Evolutionary conservation across 2,888 invertebrate genomes (phyloP).

Genomic region (Rugalucina vietnamica): DNA sequence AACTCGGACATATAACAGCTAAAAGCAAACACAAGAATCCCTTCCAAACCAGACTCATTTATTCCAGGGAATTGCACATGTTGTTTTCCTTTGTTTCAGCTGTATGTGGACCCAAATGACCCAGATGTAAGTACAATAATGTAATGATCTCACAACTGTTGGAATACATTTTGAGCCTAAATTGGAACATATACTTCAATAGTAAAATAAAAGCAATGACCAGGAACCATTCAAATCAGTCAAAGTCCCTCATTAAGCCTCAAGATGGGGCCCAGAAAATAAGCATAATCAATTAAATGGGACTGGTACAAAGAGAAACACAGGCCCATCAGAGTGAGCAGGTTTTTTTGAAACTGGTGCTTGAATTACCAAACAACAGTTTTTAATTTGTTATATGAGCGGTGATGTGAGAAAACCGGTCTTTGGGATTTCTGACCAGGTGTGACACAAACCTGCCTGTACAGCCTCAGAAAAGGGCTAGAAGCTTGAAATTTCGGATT

Average conservation of each 20-base stretch:
- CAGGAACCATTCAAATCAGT: no score
- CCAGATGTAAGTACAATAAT: constrained; percentile 78
- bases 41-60: neutral
- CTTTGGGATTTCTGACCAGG: no score
- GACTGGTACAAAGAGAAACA: neutral
- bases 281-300: neutral
- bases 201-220: neutral
- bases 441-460: no score
- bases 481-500: no score
- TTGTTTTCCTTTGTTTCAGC: constrained; percentile 70
- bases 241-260: no score
- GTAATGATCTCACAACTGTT: neutral
- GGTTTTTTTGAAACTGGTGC: no score
- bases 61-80: neutral
- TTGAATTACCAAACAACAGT: no score
- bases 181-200: neutral
- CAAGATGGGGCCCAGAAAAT: neutral
- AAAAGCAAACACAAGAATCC: neutral
- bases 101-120: constrained; percentile 81
- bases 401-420: no score
- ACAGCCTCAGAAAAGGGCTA: no score
- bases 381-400: no score
- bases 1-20: neutral
- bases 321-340: no score
- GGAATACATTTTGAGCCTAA: neutral